Evolutionary conservation across 2,888 invertebrate species (phyloP).

Genomic region (Willowsia nigromaculata): DNA sequence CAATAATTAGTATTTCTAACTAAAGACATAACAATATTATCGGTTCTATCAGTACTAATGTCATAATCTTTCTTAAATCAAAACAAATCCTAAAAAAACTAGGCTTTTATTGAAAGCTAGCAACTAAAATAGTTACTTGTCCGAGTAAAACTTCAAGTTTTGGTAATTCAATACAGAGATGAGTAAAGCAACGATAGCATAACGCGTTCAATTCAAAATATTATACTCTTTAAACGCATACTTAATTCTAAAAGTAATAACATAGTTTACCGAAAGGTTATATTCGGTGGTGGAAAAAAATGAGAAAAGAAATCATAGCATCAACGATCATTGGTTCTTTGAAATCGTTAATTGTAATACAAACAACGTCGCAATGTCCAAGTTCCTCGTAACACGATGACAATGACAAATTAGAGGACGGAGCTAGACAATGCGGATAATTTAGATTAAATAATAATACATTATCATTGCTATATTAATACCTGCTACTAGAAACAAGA

Average conservation of each 20-base stretch:
- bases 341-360: background rate
- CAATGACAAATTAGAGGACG: slow-evolving; percentile 1
- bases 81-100: background rate
- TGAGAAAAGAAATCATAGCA: slow-evolving; percentile 22
- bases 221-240: background rate
- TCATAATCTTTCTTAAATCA: background rate
- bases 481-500: background rate
- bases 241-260: background rate
- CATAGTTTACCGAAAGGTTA: background rate
- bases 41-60: background rate
- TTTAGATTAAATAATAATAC: slow-evolving; percentile 39
- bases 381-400: background rate
- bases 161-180: slow-evolving; percentile 6
- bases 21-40: background rate
- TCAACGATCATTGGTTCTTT: background rate
- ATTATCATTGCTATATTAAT: background rate
- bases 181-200: slow-evolving; percentile 34
- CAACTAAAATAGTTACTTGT: background rate
- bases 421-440: slow-evolving; percentile 1
- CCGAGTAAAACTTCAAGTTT: slow-evolving; percentile 40
- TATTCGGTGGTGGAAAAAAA: slow-evolving; percentile 32
- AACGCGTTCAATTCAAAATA: background rate
- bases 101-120: background rate
- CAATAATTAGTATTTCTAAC: background rate
- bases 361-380: background rate